A percentile compares a stretch with the other conserved stretches of the same genome.
Conservation (phyloP, 2,113 vertebrate genomes). For the Ascaphus truei region DNA sequence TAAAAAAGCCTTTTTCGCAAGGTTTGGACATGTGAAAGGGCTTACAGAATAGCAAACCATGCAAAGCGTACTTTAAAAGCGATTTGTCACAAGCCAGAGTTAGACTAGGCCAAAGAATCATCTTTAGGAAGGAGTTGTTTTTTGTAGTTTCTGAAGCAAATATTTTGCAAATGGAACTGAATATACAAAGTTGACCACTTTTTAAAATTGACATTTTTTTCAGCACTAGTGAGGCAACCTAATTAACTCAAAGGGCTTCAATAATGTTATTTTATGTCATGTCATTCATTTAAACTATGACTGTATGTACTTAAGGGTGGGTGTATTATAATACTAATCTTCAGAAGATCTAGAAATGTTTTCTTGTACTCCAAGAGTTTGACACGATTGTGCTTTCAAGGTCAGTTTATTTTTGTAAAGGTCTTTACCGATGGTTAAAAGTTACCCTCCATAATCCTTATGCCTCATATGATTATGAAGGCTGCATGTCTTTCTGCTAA, state of each 20-base stretch:
- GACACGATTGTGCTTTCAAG: slow-evolving; percentile 15
- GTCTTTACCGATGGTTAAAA: neutral
- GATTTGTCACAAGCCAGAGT: no score
- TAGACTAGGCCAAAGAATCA: no score
- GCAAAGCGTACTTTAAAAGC: no score
- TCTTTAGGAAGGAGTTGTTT: no score
- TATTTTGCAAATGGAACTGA: neutral
- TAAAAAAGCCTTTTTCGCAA: no score
- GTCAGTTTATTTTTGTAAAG: slow-evolving; percentile 25
- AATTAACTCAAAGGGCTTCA: neutral
- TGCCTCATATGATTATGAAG: slow-evolving; percentile 4
- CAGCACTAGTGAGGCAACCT: neutral
- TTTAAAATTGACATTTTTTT: slow-evolving; percentile 10
- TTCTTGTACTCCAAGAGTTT: neutral
- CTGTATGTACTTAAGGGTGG: neutral
- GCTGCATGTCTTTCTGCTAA: slow-evolving; percentile 2
- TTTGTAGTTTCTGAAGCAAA: neutral
- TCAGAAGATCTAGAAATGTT: neutral
- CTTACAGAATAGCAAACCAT: no score
- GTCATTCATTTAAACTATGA: slow-evolving; percentile 1
- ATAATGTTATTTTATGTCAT: neutral
- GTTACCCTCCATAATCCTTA: neutral
- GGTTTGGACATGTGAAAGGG: no score
- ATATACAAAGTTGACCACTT: neutral
- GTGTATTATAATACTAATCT: neutral